Conservation (phyloP, 2,888 invertebrate species). For the Diplazon laetatorius region DNA sequence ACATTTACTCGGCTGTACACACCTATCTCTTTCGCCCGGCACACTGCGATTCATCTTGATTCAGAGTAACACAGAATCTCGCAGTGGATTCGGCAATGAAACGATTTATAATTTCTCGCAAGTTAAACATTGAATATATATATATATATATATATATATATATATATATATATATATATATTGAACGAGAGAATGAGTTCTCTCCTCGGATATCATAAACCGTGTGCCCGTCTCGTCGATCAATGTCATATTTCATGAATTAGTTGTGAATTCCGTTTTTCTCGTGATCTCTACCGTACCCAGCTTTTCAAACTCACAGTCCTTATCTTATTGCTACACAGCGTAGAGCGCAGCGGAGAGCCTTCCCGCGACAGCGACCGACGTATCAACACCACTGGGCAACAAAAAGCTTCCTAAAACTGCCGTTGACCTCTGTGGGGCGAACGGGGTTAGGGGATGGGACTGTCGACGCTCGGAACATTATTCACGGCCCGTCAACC, state of each 20-base stretch:
- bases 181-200: no score
- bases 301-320: no score
- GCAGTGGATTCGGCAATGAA: constrained; percentile 1
- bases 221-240: no score
- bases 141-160: no score
- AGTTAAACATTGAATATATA: neutral
- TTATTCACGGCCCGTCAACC: constrained; percentile 62
- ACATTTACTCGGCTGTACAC: constrained; percentile 34
- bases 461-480: constrained; percentile 46
- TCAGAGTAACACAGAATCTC: constrained; percentile 14
- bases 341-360: constrained; percentile 2
- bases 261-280: no score
- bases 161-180: no score
- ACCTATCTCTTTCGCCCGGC: neutral
- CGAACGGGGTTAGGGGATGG: constrained; percentile 21
- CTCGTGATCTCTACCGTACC: no score
- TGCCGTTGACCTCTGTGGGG: constrained; percentile 33
- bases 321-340: neutral
- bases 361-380: neutral
- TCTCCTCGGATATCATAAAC: no score
- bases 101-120: neutral
- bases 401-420: constrained; percentile 28
- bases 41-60: constrained; percentile 42
- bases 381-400: neutral
- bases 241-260: no score